phyloP scores from a whole-genome alignment of 2,113 vertebrate genomes.

The Numida meleagris region DNA sequence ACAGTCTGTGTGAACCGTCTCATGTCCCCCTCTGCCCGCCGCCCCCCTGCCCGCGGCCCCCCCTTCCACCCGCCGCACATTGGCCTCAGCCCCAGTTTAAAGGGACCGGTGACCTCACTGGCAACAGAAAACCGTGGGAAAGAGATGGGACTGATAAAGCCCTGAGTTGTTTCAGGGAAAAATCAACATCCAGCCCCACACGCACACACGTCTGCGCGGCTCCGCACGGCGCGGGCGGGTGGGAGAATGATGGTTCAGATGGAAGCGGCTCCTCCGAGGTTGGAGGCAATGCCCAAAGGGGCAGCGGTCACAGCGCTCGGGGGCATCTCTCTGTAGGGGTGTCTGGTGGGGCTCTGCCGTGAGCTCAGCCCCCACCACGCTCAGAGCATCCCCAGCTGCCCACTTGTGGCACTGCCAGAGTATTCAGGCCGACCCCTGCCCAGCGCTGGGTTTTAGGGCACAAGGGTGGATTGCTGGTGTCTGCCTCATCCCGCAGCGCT shows the following conservation, averaged over 20 bases:
- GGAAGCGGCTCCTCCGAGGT: not conserved
- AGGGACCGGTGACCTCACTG: constrained; percentile 75
- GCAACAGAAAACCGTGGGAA: constrained; percentile 77
- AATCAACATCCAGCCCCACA: constrained; percentile 69
- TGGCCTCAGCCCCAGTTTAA: constrained; percentile 69
- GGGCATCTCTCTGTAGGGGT: no score
- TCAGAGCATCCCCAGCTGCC: not conserved
- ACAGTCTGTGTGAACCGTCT: constrained; percentile 31
- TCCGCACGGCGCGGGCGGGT: not conserved
- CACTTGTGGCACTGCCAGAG: not conserved
- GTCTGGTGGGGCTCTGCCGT: no score
- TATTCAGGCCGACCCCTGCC: not conserved
- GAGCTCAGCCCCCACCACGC: not conserved
- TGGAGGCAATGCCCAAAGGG: not conserved
- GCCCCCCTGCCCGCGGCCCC: not conserved
- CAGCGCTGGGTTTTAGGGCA: not conserved
- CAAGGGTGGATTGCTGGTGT: not conserved
- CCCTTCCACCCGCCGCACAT: constrained; percentile 53
- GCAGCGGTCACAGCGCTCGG: not conserved
- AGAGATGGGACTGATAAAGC: constrained; percentile 74
- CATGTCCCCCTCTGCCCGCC: not conserved
- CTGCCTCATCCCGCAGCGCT: not conserved
- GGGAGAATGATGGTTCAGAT: not conserved
- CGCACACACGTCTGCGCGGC: constrained; percentile 63
- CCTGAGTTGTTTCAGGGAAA: constrained; percentile 73